Evolutionary conservation across 2,888 invertebrate species (phyloP).

Genomic region (Pheosia tremula): DNA sequence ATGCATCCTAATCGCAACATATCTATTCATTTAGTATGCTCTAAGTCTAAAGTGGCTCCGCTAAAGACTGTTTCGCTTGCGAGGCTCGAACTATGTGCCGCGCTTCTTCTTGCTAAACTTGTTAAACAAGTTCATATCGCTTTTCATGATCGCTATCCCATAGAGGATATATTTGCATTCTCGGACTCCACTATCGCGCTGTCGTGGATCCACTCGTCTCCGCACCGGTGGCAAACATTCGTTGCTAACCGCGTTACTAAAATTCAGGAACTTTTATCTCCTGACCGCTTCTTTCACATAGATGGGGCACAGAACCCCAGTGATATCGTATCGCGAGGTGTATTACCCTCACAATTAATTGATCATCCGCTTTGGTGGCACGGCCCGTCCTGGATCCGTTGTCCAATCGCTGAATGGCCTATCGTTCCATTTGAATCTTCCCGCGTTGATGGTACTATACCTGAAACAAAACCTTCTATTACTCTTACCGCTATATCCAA

Average conservation of each 20-base stretch:
- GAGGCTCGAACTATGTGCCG: conserved; percentile 12
- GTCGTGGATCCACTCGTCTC: conserved; percentile 10
- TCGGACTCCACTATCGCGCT: conserved; percentile 12
- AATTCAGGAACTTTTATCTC: conserved; percentile 2
- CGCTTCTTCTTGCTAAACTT: conserved; percentile 6
- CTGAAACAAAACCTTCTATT: not conserved
- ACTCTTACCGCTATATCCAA: not conserved
- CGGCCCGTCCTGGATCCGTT: not conserved
- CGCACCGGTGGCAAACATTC: conserved; percentile 8
- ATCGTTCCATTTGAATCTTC: not conserved
- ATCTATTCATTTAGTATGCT: conserved; percentile 7
- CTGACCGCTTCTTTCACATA: conserved; percentile 5
- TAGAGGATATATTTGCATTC: conserved; percentile 10
- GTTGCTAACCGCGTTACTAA: conserved; percentile 8
- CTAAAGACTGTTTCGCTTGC: conserved; percentile 9
- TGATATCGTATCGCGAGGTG: conserved; percentile 4
- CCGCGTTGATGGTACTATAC: not conserved
- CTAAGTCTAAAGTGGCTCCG: conserved; percentile 13
- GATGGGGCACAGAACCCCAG: conserved; percentile 7
- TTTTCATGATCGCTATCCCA: not conserved
- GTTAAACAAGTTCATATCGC: not conserved
- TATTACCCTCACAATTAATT: conserved; percentile 6
- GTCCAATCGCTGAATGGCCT: not conserved
- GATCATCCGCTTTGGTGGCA: conserved; percentile 8
- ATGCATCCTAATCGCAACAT: not conserved